These are phyloP conservation scores for Mycalesis mineus DNA, from an alignment of 2,888 invertebrate species.

Conservation along the genomic window DNA sequence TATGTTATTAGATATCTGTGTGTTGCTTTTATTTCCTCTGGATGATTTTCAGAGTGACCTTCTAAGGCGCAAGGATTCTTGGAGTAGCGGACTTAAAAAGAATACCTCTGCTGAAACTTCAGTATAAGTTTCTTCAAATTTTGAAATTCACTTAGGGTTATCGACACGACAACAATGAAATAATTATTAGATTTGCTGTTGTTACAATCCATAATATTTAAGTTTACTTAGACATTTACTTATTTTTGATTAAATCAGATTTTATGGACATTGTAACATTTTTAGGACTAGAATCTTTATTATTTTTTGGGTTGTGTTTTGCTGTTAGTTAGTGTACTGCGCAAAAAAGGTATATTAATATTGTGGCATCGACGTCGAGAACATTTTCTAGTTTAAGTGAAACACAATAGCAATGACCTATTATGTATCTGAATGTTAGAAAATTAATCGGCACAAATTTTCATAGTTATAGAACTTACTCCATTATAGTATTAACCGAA, in stretches of 20 bases:
- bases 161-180: background rate
- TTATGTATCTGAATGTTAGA: background rate
- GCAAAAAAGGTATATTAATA: background rate
- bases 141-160: background rate
- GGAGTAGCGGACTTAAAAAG: constrained; percentile 67
- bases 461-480: background rate
- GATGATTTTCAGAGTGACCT: constrained; percentile 66
- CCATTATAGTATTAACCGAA: background rate
- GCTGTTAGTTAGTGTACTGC: background rate
- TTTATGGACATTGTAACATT: background rate
- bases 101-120: constrained; percentile 72
- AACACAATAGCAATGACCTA: background rate
- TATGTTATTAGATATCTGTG: constrained; percentile 3
- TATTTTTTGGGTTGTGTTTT: background rate
- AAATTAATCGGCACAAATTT: constrained; percentile 3
- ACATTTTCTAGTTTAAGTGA: background rate
- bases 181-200: background rate
- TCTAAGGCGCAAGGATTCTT: constrained; percentile 68
- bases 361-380: background rate
- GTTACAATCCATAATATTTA: background rate
- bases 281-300: background rate
- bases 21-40: constrained; percentile 26
- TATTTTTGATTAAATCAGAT: background rate
- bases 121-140: constrained; percentile 48
- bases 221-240: background rate